Evolutionary conservation across 2,797 vertebrate genomes (phyloP), one percentile per base, ranked within the genome.

Genomic region (Melanotaenia maccullochi): DNA sequence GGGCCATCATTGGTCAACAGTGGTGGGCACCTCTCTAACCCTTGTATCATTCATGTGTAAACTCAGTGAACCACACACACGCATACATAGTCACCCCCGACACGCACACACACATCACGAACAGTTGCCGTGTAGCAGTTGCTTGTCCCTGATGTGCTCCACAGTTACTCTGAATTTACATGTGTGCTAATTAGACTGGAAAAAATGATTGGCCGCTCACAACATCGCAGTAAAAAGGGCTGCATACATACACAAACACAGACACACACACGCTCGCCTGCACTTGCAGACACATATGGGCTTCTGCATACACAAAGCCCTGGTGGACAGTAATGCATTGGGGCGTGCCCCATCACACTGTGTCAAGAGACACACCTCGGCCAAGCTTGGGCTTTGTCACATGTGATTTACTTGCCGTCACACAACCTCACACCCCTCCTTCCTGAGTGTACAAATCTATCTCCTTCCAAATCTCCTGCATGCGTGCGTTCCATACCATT

Each of bases 131-230:
- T 74, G 80, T 86, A 87, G 32, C 84, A 70, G 85, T 90, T 60
- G 83, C 68, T 84, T 57, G 78, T 86, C 80, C 78, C 79, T 82
- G 73, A 82, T 75, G 86, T 94, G 95, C 93, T 93, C 94, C 69
- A 79, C 74, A 25, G 83, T 79, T 87, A 69, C 65, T 71, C 78
- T 85, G 94, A 95, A 97, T 96, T 96, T 98, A 96, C 96, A 97
- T 96, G 96, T 94, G 96, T 98, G 97, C 94, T 97, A 99, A 99
- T 99, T 97, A 97, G 97, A 97, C 96, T 98, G 97, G 98, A 98
- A 98, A 96, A 98, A 97, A 97, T 98, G 97, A 98, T 97, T 97
- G 97, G 97, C 97, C 97, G 97, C 94, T 96, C 91, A 90, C 94
- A 94, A 95, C 96, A 97, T 96, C 71, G 95, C 95, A 95, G 94